Conservation (phyloP, 2,797 vertebrate species). For the Sebastes trivittatus region DNA sequence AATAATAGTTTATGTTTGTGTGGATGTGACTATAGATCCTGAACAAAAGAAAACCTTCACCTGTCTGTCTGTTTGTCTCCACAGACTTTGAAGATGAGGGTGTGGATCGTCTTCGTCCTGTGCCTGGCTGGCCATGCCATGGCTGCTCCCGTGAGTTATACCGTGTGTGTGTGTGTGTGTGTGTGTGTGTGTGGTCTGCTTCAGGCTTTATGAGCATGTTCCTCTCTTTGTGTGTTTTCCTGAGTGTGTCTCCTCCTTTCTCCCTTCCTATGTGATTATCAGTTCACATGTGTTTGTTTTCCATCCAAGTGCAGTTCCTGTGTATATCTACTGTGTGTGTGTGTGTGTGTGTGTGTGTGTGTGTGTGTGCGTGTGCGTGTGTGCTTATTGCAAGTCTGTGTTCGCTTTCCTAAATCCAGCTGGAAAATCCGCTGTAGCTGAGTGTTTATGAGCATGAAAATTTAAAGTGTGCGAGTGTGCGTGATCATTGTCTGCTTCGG, state of each 20-base stretch:
- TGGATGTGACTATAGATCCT: background rate
- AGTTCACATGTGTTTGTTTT: background rate
- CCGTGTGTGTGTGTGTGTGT: conserved; percentile 10
- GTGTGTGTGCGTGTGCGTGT: background rate
- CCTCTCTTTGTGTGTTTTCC: conserved; percentile 28
- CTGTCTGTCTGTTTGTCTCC: conserved; percentile 54
- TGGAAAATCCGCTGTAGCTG: background rate
- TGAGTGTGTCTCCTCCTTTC: background rate
- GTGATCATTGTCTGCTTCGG: conserved; percentile 1
- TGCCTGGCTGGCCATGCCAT: conserved; percentile 93
- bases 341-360: background rate
- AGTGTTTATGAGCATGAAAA: background rate
- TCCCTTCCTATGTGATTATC: conserved; percentile 1
- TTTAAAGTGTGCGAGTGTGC: background rate
- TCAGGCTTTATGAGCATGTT: conserved; percentile 4
- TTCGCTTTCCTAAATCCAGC: background rate
- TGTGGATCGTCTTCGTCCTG: conserved; percentile 95
- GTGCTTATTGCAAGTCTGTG: background rate
- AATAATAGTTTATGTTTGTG: background rate
- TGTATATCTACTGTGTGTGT: background rate
- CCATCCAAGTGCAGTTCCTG: conserved; percentile 2
- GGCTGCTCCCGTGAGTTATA: conserved; percentile 90
- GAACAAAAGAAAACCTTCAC: background rate
- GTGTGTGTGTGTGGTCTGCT: background rate
- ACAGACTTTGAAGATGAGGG: conserved; percentile 89